These are phyloP conservation scores for Pachycephala philippinensis DNA, from an alignment of 2,113 vertebrate species.

Conservation along the genomic window DNA sequence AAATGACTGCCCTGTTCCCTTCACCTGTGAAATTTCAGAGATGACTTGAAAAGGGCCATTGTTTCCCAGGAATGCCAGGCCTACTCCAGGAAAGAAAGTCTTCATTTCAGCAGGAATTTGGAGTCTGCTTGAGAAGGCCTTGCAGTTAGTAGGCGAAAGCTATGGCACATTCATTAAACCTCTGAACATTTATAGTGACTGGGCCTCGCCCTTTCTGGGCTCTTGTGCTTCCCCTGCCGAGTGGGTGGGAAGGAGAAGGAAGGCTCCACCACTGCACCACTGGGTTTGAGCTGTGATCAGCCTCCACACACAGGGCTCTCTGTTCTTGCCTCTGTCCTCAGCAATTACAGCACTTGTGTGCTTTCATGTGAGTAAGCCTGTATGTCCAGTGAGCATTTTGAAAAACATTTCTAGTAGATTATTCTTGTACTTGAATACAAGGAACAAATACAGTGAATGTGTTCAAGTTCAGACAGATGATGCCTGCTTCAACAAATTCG, in stretches of 20 bases:
- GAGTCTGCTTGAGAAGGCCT: slow-evolving; percentile 87
- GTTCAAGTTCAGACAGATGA: slow-evolving; percentile 11
- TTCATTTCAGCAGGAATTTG: slow-evolving; percentile 96
- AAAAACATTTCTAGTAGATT: slow-evolving; percentile 44
- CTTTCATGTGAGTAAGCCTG: slow-evolving; percentile 39
- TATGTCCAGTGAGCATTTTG: slow-evolving; percentile 40
- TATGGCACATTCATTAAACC: slow-evolving; percentile 67
- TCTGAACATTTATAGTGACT: slow-evolving; percentile 40
- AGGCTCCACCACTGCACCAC: slow-evolving; percentile 1
- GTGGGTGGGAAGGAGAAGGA: neutral
- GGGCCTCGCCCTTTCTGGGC: neutral
- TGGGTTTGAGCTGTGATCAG: neutral
- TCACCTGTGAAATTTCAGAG: slow-evolving; percentile 98
- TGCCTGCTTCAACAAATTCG: slow-evolving; percentile 3
- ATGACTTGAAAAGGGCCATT: slow-evolving; percentile 90
- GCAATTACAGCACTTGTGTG: slow-evolving; percentile 20
- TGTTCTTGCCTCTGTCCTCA: slow-evolving; percentile 44
- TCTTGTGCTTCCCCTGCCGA: neutral
- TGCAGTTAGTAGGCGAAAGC: slow-evolving; percentile 73
- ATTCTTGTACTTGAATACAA: slow-evolving; percentile 15
- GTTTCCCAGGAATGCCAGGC: slow-evolving; percentile 92
- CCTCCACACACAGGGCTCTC: slow-evolving; percentile 58
- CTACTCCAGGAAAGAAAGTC: slow-evolving; percentile 86
- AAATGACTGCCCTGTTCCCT: slow-evolving; percentile 83
- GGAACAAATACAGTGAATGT: slow-evolving; percentile 23